A percentile compares a stretch with the other conserved stretches of the same genome.
These are phyloP conservation scores for Limanda limanda DNA, from an alignment of 2,113 vertebrate genomes.

Conservation along the genomic window DNA sequence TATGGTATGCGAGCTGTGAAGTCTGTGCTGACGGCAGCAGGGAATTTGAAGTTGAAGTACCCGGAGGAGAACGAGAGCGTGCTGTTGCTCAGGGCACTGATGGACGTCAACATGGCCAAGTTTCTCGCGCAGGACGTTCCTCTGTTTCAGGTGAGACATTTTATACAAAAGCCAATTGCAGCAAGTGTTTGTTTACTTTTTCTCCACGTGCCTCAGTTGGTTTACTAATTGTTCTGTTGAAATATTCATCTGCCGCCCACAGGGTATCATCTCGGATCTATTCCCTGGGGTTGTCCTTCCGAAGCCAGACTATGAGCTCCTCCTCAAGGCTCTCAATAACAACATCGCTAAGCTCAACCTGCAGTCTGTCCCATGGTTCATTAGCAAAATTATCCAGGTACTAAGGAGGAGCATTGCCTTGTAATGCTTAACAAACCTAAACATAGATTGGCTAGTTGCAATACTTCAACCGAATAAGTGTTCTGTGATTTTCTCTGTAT, in stretches of 20 bases:
- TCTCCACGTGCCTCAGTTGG: neutral
- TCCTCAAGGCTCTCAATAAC: constrained; percentile 85
- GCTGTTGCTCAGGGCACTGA: constrained; percentile 87
- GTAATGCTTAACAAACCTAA: neutral
- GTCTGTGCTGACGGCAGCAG: constrained; percentile 93
- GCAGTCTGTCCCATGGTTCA: constrained; percentile 93
- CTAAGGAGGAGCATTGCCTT: neutral
- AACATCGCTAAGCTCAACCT: constrained; percentile 88
- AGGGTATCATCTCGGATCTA: constrained; percentile 95
- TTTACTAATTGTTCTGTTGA: neutral
- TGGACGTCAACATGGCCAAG: constrained; percentile 95
- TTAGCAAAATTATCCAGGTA: constrained; percentile 95
- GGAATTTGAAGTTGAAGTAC: constrained; percentile 93
- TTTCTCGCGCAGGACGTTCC: constrained; percentile 94
- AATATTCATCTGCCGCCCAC: constrained; percentile 36
- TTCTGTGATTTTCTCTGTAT: constrained; percentile 7
- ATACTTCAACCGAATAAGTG: neutral
- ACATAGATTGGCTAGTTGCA: neutral
- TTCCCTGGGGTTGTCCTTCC: constrained; percentile 93
- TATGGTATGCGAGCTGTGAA: constrained; percentile 95
- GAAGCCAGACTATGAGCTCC: constrained; percentile 88
- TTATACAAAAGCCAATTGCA: neutral
- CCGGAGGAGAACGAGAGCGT: constrained; percentile 89
- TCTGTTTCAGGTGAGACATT: constrained; percentile 88
- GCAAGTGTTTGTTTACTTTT: neutral